Percentiles rank a stretch among this genome's conserved stretches.
These are phyloP conservation scores for Campylomormyrus numenius DNA, from an alignment of 2,113 vertebrate species.

Conservation along the genomic window DNA sequence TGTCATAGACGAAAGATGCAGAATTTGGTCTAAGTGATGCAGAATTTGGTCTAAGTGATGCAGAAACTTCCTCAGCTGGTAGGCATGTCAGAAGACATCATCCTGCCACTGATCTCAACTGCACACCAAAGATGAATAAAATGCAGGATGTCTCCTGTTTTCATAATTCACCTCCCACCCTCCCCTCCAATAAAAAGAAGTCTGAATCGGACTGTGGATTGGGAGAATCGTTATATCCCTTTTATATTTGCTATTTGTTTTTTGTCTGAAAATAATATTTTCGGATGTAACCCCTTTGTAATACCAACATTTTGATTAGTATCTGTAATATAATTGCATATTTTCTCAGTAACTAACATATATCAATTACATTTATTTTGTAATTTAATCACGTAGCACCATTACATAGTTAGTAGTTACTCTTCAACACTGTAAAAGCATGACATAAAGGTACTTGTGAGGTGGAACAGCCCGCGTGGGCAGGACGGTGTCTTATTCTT, in stretches of 20 bases:
- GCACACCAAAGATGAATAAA: background rate
- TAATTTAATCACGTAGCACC: background rate
- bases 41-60: background rate
- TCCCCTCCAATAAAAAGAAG: background rate
- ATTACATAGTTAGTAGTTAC: background rate
- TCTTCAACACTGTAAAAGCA: background rate
- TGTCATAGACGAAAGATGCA: background rate
- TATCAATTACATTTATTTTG: background rate
- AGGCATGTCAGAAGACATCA: background rate
- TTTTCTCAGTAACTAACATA: background rate
- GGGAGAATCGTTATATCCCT: background rate
- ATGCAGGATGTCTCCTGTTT: background rate
- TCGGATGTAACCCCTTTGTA: background rate
- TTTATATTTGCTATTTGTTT: background rate
- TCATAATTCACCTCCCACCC: background rate
- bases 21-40: background rate
- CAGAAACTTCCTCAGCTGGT: background rate
- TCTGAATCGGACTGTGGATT: background rate
- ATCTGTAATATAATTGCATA: background rate
- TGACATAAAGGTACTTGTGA: background rate
- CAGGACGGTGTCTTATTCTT: background rate
- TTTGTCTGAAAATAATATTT: background rate
- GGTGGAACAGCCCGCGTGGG: background rate
- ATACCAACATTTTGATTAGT: background rate
- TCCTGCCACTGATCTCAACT: background rate